Base-by-base conservation (phyloP, 2,888 invertebrate species). In the Pristionchus japonicus region DNA sequence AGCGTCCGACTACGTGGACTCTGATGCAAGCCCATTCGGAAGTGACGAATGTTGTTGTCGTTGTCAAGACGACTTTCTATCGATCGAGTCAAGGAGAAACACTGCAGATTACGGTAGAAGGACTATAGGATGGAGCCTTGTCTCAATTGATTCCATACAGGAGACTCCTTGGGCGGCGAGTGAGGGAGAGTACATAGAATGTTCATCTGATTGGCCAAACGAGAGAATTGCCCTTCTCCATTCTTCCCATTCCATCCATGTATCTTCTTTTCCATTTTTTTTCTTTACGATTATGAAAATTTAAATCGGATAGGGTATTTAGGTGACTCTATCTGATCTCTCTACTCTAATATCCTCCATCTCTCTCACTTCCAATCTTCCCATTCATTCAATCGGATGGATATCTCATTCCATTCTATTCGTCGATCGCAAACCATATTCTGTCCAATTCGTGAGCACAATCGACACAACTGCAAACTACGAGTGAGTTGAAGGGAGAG, bases 41-140 rank as follows among this genome's bases (percentile, higher is more conserved):
- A 85, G 27, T 92, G 27, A 92, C 92, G 1, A 88, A 89, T 43
- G 88, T 92, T 15, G 87, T 91, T 1, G 82, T 90, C 7, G 91
- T 91, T 23, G 77, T 89, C 49, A 90, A 89, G 23, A 67, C 89
- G 0, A 89, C 90, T 9, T 91, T 92, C 64, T 89, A 91, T 77
- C 89, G 89, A 83, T 91, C 91, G 13, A 86, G 82, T 40, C 92
- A 91, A 52, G 91, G 91, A 84, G 92, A 92, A 64, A 70, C 88
- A 17, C 83, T 92, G 40, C 77, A 70, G 23, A 83, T 82, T n/a
- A 57, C 47, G 84, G 90, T 90, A 15, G 7, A 86, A 37, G 31
- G 37, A 27, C 1, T 17, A 37, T 31, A 13, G n/a, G n/a, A 1
- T 11, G 7, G 70, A 13, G 31, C 20, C 34, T 7, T 64, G 31